phyloP scores from a whole-genome alignment of 2,888 invertebrate genomes.

The Cotesia congregata region DNA sequence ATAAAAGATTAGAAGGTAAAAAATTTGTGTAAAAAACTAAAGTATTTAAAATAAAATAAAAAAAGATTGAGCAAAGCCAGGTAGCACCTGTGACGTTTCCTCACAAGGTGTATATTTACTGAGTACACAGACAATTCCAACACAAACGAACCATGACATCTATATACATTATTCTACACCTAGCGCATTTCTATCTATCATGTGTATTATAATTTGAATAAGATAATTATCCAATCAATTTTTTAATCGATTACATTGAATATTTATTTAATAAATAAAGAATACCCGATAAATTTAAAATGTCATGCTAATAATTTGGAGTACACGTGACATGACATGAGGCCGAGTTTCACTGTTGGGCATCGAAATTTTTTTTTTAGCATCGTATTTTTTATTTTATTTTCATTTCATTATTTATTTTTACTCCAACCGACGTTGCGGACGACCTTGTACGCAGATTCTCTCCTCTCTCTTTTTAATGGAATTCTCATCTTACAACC shows the following conservation, averaged over 20 bases:
- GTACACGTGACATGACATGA: conserved; percentile 48
- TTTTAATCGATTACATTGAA: not conserved
- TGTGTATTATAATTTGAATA: not conserved
- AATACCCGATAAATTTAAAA: conserved; percentile 33
- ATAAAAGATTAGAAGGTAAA: not conserved
- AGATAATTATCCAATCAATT: not conserved
- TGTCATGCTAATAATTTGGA: conserved; percentile 11
- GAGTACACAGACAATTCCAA: conserved; percentile 4
- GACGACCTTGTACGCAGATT: conserved; percentile 12
- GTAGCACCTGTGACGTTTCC: conserved; percentile 26
- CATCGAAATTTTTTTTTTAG: conserved; percentile 17
- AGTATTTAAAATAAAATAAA: not conserved
- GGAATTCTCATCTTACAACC: conserved; percentile 12
- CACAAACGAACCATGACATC: conserved; percentile 5
- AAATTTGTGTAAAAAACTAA: not conserved
- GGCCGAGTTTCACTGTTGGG: conserved; percentile 48
- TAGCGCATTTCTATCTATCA: not conserved
- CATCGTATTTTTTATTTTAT: not conserved
- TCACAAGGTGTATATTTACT: conserved; percentile 32
- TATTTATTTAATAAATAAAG: conserved; percentile 4
- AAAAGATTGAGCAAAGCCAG: conserved; percentile 7
- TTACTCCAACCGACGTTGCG: not conserved
- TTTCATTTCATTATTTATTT: not conserved
- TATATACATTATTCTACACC: conserved; percentile 2
- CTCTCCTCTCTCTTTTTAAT: conserved; percentile 21